Conservation (phyloP, 2,888 invertebrate genomes). For the Cerastoderma edule region DNA sequence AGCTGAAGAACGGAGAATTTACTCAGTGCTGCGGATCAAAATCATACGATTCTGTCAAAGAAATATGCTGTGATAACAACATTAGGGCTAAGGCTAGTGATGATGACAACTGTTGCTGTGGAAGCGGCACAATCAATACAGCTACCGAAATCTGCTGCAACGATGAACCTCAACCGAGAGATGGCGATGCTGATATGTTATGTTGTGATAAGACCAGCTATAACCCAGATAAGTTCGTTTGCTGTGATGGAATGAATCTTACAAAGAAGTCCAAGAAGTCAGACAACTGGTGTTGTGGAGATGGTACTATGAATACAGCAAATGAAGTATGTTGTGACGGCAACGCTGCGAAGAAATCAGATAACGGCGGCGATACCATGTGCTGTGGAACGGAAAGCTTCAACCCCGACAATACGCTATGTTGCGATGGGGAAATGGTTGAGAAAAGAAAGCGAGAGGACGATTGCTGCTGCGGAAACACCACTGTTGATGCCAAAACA, state of each 20-base stretch:
- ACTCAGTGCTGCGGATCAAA: constrained; percentile 39
- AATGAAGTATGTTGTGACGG: constrained; percentile 51
- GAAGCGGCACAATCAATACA: constrained; percentile 36
- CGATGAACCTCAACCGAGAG: constrained; percentile 42
- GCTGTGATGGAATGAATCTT: constrained; percentile 42
- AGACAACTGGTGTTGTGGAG: constrained; percentile 56
- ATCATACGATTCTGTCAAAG: constrained; percentile 43
- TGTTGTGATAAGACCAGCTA: constrained; percentile 44
- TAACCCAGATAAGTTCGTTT: constrained; percentile 45
- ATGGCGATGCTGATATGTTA: constrained; percentile 37
- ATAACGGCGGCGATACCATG: constrained; percentile 27
- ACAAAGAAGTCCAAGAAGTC: constrained; percentile 35
- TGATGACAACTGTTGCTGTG: constrained; percentile 46
- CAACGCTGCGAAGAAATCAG: constrained; percentile 34
- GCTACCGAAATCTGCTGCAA: constrained; percentile 38
- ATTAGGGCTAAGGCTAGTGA: constrained; percentile 31
- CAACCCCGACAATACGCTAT: constrained; percentile 36
- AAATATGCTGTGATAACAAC: constrained; percentile 39
- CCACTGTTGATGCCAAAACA: constrained; percentile 43
- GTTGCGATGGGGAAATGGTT: constrained; percentile 39
- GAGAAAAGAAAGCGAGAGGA: constrained; percentile 41
- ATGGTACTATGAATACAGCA: constrained; percentile 41
- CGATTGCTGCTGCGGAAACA: constrained; percentile 50
- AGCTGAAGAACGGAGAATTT: constrained; percentile 37
- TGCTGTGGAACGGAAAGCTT: constrained; percentile 48